Percentiles rank a stretch among this genome's conserved stretches.
These are phyloP conservation scores for Heliconius nattereri DNA, from an alignment of 1,140 invertebrate species.

Conservation along the genomic window DNA sequence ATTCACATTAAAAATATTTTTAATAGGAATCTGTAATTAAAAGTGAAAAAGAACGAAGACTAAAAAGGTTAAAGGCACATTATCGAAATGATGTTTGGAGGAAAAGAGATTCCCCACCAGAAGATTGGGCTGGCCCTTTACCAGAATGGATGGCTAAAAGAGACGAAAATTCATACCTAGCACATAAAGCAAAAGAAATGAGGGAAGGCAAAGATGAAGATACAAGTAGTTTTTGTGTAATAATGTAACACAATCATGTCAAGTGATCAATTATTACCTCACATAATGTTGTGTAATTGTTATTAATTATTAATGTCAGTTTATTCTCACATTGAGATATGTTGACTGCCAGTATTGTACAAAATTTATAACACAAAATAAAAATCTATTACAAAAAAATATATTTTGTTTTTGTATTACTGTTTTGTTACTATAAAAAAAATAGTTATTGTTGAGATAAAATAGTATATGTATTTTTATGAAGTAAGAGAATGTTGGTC, in stretches of 20 bases:
- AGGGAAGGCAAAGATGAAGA: slow-evolving; percentile 75
- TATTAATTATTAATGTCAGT: neutral
- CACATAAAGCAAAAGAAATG: slow-evolving; percentile 84
- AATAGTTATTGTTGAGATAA: no score
- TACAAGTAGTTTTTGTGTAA: slow-evolving; percentile 58
- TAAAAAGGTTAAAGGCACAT: slow-evolving; percentile 84
- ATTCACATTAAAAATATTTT: slow-evolving; percentile 24
- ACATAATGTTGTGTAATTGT: neutral
- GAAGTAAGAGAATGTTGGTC: no score
- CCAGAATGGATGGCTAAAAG: slow-evolving; percentile 87
- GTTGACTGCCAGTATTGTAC: slow-evolving; percentile 17
- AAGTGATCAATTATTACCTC: slow-evolving; percentile 17
- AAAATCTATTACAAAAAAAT: no score
- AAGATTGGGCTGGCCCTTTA: slow-evolving; percentile 89
- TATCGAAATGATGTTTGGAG: slow-evolving; percentile 89
- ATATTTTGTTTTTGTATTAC: no score
- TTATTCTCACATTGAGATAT: neutral
- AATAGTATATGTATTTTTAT: no score
- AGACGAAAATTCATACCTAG: slow-evolving; percentile 85
- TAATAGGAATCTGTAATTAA: slow-evolving; percentile 82
- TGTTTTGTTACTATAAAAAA: no score
- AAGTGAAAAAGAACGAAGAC: slow-evolving; percentile 86
- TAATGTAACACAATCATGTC: slow-evolving; percentile 57
- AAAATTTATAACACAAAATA: slow-evolving; percentile 14
- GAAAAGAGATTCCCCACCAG: slow-evolving; percentile 87